phyloP scores from a whole-genome alignment of 1,140 invertebrate genomes.

The Chironomus striatipennis region DNA sequence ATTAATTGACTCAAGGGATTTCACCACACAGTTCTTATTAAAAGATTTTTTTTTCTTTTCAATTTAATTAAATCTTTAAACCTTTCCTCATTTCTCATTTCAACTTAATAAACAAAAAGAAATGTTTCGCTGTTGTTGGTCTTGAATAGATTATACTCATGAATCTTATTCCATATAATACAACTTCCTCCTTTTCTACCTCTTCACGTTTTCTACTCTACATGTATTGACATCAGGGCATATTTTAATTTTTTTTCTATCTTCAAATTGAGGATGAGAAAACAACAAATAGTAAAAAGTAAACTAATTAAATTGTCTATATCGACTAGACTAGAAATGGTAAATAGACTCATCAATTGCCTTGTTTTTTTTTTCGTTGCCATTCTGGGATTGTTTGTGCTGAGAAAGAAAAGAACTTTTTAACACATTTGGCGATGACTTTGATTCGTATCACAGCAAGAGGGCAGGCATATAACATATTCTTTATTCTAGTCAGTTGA shows the following conservation, averaged over 20 bases:
- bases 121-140: slow-evolving; percentile 3
- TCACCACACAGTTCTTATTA: too few species aligned
- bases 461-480: neutral
- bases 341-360: neutral
- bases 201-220: neutral
- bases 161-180: too few species aligned
- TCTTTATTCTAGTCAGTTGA: neutral
- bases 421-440: slow-evolving; percentile 1
- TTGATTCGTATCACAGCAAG: neutral
- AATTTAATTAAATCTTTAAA: neutral
- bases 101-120: neutral
- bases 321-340: neutral
- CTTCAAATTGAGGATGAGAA: neutral
- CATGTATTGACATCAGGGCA: neutral
- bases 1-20: too few species aligned
- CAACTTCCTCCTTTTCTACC: neutral
- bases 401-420: neutral
- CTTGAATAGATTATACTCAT: neutral
- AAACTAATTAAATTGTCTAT: neutral
- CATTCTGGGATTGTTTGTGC: too few species aligned
- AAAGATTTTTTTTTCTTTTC: neutral
- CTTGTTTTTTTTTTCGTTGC: too few species aligned
- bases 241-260: too few species aligned
- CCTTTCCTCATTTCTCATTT: neutral
- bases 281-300: neutral